phyloP scores from a whole-genome alignment of 2,888 invertebrate genomes.

The Chaetogeoica ovagalla region DNA sequence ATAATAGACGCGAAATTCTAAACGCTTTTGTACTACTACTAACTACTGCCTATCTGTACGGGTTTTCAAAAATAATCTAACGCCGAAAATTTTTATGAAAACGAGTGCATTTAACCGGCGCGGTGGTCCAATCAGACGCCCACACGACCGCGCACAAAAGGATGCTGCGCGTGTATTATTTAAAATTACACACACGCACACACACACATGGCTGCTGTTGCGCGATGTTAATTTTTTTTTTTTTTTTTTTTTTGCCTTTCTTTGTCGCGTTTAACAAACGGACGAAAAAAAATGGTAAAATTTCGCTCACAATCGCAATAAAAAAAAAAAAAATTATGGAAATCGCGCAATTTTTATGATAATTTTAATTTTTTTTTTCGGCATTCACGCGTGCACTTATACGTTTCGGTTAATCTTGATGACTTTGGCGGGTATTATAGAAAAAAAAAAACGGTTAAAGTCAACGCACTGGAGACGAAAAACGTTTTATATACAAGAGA shows the following conservation, averaged over 20 bases:
- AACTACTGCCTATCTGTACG: background rate
- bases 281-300: conserved; percentile 16
- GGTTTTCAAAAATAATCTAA: conserved; percentile 23
- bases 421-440: background rate
- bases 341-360: conserved; percentile 9
- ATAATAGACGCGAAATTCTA: conserved; percentile 29
- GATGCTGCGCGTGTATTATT: background rate
- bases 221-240: background rate
- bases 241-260: no score
- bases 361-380: background rate
- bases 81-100: background rate
- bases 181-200: background rate
- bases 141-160: background rate
- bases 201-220: no score
- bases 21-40: background rate
- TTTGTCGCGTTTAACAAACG: background rate
- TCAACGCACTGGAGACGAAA: conserved; percentile 2
- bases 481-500: background rate
- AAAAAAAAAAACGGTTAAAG: background rate
- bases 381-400: background rate
- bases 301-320: conserved; percentile 7
- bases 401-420: background rate
- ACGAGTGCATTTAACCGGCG: conserved; percentile 8
- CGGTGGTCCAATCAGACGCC: no score
- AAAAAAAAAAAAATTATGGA: conserved; percentile 2